Evolutionary conservation across 2,113 vertebrate species (phyloP).

Genomic region (Sebastes schlegelii): DNA sequence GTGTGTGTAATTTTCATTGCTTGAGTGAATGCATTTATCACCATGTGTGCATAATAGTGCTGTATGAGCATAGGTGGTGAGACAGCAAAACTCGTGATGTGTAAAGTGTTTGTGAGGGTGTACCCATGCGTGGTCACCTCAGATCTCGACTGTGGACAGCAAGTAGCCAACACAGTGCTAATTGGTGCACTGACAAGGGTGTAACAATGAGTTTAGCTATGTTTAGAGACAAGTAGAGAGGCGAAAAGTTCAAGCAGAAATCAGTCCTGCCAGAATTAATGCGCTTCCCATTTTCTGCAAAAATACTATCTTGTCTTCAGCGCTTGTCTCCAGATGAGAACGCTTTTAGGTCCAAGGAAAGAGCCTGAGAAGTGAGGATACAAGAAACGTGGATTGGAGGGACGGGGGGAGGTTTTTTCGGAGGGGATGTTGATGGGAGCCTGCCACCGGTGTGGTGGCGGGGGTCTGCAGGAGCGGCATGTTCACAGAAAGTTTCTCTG

Average conservation of each 20-base stretch:
- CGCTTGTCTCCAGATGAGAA: background rate
- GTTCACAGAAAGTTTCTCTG: constrained; percentile 82
- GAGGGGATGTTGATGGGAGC: constrained; percentile 63
- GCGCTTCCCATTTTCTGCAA: background rate
- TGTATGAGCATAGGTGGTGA: constrained; percentile 1
- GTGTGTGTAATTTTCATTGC: constrained; percentile 15
- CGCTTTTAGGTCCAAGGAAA: background rate
- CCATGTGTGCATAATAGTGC: background rate
- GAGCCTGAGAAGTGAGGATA: background rate
- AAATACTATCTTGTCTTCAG: background rate
- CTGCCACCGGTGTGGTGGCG: constrained; percentile 61
- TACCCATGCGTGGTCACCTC: constrained; percentile 24
- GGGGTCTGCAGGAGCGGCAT: constrained; percentile 71
- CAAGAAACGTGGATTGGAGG: constrained; percentile 22
- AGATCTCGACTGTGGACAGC: background rate
- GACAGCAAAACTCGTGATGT: constrained; percentile 18
- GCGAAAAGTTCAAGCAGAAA: background rate
- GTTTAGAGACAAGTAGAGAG: background rate
- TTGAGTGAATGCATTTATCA: constrained; percentile 16
- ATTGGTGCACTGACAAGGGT: background rate
- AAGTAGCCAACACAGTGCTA: constrained; percentile 6
- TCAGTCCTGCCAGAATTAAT: too few relatives aligned
- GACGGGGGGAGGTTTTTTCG: background rate
- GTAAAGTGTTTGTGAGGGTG: constrained; percentile 24
- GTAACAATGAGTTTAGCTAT: background rate